Conservation (phyloP, 23 tunicate genomes). For the Phallusia fumigata region DNA sequence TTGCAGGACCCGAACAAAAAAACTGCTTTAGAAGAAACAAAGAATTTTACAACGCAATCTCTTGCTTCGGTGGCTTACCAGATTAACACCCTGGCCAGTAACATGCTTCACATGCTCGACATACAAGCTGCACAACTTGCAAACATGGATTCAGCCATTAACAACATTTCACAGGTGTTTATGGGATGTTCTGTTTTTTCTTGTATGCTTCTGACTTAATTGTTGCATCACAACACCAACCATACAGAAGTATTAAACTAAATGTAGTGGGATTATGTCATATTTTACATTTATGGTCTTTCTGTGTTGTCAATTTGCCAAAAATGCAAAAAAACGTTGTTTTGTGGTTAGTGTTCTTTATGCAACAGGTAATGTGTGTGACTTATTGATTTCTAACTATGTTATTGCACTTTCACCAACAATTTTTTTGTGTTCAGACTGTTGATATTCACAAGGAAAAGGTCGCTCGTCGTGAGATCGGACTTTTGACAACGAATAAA, state of each 20-base stretch:
- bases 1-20: slow-evolving; percentile 84
- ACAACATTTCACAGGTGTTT: slow-evolving; percentile 83
- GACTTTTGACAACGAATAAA: slow-evolving; percentile 80
- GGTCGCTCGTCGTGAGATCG: slow-evolving; percentile 92
- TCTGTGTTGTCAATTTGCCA: no score
- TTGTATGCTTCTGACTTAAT: no score
- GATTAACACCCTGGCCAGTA: slow-evolving; percentile 90
- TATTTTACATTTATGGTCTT: no score
- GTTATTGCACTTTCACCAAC: no score
- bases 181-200: no score
- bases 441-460: slow-evolving; percentile 99
- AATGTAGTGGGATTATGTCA: no score
- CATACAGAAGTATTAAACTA: no score
- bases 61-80: slow-evolving; percentile 99
- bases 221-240: no score
- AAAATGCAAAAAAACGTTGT: no score
- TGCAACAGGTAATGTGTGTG: no score
- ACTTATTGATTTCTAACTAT: no score
- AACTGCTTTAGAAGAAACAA: slow-evolving; percentile 92
- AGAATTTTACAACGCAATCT: slow-evolving; percentile 93
- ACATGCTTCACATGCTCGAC: slow-evolving; percentile 96
- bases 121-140: slow-evolving; percentile 90
- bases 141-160: slow-evolving; percentile 81
- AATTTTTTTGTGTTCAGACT: slow-evolving; percentile 35
- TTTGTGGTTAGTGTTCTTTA: no score